Evolutionary conservation across 2,888 invertebrate genomes (phyloP), one percentile per base, ranked within the genome.

Genomic region (Chalcosyrphus nemorum): DNA sequence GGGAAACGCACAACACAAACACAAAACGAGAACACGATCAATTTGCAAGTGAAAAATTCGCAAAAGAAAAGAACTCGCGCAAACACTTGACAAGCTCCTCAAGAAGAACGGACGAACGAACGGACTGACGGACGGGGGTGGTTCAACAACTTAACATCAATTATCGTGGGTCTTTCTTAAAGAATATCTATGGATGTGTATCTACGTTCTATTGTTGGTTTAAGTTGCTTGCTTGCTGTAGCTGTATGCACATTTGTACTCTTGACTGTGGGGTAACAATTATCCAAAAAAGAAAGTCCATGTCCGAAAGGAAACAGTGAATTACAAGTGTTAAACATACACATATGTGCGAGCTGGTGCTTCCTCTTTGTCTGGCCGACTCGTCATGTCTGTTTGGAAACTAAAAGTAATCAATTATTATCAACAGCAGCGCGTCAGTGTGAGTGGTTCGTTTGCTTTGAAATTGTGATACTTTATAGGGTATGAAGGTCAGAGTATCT

Each of bases 31-130:
- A 80, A 65, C 71, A 47, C 57, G 52, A 80, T 80, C 72, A 80
- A 80, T 80, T 80, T 80, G 72, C 72, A 80, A 72, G 72, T 72
- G 72, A 80, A 80, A 57, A 80, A 57, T 80, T 63, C 61, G 27
- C 24, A 27, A 24, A 57, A 43, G 15, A 63, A 45, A n/a, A n/a
- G n/a, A n/a, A n/a, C n/a, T n/a, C 24, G 11, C 13, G 11, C 15
- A 43, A 43, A 35, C 32, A 80, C 72, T 72, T 72, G 72, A 72
- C 65, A 66, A 72, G 13, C 50, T 80, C 65, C 57, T 66, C 35
- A 66, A 57, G 63, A 71, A 32, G 45, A 11, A 27, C 4, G 43
- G 27, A 29, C 1, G 29, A 7, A 29, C 6, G 29, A 2, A 7
- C 2, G 32, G 38, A 50, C 0, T n/a, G n/a, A n/a, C n/a, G n/a